Base-by-base conservation (phyloP, 2,113 vertebrate species). In the Struthidea cinerea region DNA sequence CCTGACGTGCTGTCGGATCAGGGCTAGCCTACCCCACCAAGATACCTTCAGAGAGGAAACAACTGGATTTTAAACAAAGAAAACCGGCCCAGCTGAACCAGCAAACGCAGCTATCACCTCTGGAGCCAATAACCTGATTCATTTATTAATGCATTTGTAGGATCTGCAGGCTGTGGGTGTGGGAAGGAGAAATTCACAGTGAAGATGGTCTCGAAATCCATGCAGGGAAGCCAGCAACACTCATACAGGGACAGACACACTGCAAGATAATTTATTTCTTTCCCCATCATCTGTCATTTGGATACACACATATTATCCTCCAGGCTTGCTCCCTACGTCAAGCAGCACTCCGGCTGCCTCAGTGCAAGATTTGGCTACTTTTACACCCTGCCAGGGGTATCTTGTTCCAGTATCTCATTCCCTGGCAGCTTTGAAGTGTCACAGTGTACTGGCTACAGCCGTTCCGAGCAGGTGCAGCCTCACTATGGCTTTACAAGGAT, bases 401-500 rank as follows among this genome's bases (percentile, higher is more conserved):
- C 76, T 92, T 16, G 22, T 90, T 84, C 80, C 85, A 64, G 35
- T 79, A 68, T 69, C 85, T 86, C 90, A 2, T 85, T 80, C 83
- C 60, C 73, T 60, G 85, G 69, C 82, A 94, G 82, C 79, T 93
- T 63, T 60, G 68, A 80, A 88, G 92, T 64, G 85, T 42, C 82
- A 37, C 75, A 33, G 35, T 12, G 56, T 56, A 37, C 75, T 33
- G 56, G 69, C 65, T 78, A 6, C 33, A 46, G 63, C 14, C 59
- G 22, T 52, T 83, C 16, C 3, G 42, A 87, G 92, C 94, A 97
- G 87, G 90, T 95, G 90, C 93, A 53, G 73, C 89, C 52, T 53
- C 44, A 1, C 90, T 52, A 1, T 37, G 55, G 50, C 82, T 95
- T 95, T 83, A 74, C 68, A 52, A 83, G 68, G 92, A 86, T 28